Base-by-base conservation (phyloP, 64 coral and sea anemone species). In the Stichodactyla mertensii region DNA sequence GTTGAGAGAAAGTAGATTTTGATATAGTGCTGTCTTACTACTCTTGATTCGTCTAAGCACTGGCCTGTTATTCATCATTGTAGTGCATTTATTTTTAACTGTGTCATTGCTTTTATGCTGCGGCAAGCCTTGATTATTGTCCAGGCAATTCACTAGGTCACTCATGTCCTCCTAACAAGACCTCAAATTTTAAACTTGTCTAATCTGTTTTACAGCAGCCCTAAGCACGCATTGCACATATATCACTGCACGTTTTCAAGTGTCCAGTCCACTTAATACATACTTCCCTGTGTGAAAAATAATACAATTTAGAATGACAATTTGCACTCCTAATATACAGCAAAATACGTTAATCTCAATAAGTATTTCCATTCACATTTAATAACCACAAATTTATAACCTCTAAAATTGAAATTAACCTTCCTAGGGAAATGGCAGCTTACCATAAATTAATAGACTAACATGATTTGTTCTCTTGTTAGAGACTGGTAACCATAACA, bases 401-500 rank as follows among this genome's bases (percentile, higher is more conserved):
- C 64, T 11, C 12, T 28, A 74, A 74, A 74, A 74, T 74, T 74
- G 27, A 74, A 74, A 27, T 74, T 74, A 74, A 74, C 26, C 36
- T 31, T 74, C 11, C 6, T 23, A 74, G 22, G 69, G 22, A 74
- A 74, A 23, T 0, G 4, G 3, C 36, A 45, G 54, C 78, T 79
- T 52, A 79, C 77, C 7, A 15, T 81, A 81, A 81, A 53, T 81
- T 81, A 81, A 81, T 81, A 53, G 22, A 81, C 78, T 81, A 81
- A 81, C 52, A n/a, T 55, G 18, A 81, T 81, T 81, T 81, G 52
- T 81, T 81, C 53, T 81, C 78, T 81, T 31, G 24, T 54, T 81
- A 81, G 78, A 53, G 78, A 81, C 78, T 81, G 78, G 78, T 81
- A 81, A 81, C 78, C 78, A 53, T 81, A 81, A 81, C 78, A 81